A percentile compares a stretch with the other conserved stretches of the same genome.
These are phyloP conservation scores for Sitta carolinensis DNA, from an alignment of 2,797 vertebrate species.

Conservation along the genomic window DNA sequence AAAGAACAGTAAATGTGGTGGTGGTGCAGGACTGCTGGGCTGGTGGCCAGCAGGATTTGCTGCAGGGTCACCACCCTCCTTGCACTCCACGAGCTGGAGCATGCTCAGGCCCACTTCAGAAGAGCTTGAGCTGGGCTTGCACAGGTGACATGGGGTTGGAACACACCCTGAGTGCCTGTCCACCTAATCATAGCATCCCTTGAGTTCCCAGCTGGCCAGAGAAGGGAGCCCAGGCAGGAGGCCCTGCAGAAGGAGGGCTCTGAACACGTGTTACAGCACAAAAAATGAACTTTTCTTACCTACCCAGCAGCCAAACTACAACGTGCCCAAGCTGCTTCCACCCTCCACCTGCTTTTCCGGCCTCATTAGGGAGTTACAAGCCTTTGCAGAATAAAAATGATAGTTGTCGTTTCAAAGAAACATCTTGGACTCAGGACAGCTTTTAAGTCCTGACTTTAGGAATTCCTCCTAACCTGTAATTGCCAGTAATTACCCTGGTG, in stretches of 20 bases:
- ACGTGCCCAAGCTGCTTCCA: rapidly evolving
- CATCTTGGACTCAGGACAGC: neutral
- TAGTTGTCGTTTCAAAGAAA: neutral
- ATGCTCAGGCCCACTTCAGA: rapidly evolving
- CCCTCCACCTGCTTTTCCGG: neutral
- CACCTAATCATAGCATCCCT: rapidly evolving
- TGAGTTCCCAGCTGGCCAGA: neutral
- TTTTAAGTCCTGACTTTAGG: slow-evolving; percentile 31
- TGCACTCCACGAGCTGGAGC: neutral
- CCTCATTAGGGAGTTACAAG: neutral
- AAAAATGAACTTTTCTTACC: neutral
- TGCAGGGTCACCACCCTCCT: neutral
- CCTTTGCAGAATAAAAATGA: neutral
- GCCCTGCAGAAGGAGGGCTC: neutral
- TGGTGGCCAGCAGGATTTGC: neutral
- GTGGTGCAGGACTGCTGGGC: rapidly evolving
- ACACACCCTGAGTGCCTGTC: too few species aligned
- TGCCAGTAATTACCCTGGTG: slow-evolving; percentile 46
- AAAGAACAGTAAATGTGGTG: rapidly evolving
- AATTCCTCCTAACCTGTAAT: slow-evolving; percentile 58
- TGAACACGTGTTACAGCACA: rapidly evolving
- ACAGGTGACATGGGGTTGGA: rapidly evolving
- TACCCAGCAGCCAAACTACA: neutral
- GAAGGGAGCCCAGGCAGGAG: neutral
- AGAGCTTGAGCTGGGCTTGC: neutral